Evolutionary conservation across 2,113 vertebrate species (phyloP), one percentile per base, ranked within the genome.

Genomic region (Taxidea taxus): DNA sequence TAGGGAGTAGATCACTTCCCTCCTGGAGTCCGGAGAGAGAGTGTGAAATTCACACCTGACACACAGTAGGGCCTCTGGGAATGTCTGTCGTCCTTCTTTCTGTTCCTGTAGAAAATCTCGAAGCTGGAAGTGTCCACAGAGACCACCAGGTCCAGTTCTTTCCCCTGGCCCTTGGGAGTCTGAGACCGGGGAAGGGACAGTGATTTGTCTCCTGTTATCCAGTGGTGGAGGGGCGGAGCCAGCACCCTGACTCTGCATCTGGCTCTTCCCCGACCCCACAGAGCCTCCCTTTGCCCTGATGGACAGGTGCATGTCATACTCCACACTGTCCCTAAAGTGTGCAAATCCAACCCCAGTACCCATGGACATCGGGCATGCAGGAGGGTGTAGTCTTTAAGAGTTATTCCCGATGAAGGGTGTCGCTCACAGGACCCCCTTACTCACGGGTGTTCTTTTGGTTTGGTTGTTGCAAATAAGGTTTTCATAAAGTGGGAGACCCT

Each of bases 81-180:
- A 68, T 29, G 2, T 12, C 56, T 39, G 31, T 85, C 34, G 14
- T 87, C 31, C 84, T 78, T 60, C 31, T 37, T 86, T 12, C n/a
- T 87, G 42, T 66, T 58, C 31, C 54, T 60, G 80, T 2, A 81
- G 64, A 34, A 85, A 91, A 87, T 42, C 25, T 27, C 25, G 12
- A 42, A 78, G 66, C 64, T 37, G 3, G 4, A 77, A 58, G 56
- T 54, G 20, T 34, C 60, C 56, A 68, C 44, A 37, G 11, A 96
- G 31, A 82, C 12, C 39, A 44, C 29, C 34, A 54, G 31, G 27
- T 83, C 16, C 13, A 6, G 20, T n/a, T 27, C n/a, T 92, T 77
- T 82, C 51, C 82, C 56, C 51, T 64, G 78, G 29, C 62, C 49
- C 21, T 2, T 23, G 54, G 91, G 91, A 72, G 91, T 60, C 87